phyloP scores from a whole-genome alignment of 2,113 vertebrate genomes.

The Saguinus midas region DNA sequence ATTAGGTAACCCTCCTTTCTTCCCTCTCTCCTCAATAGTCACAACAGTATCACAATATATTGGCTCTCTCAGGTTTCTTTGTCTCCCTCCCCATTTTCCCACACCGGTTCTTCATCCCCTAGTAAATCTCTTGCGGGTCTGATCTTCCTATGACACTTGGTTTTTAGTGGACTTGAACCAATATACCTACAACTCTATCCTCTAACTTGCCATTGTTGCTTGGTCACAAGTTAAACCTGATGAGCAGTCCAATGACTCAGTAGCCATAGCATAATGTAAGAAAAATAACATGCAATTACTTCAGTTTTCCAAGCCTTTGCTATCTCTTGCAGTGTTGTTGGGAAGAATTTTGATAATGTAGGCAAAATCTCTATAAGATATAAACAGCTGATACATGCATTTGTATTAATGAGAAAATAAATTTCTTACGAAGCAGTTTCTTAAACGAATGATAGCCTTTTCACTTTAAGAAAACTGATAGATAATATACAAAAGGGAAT shows the following conservation, averaged over 20 bases:
- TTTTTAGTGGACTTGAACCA: conserved; percentile 22
- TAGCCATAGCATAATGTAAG: not conserved
- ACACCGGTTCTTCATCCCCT: not conserved
- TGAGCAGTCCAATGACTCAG: not conserved
- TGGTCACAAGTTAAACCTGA: not conserved
- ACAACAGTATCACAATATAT: not conserved
- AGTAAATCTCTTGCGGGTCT: not conserved
- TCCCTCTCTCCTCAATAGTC: not conserved
- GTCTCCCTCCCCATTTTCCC: not conserved
- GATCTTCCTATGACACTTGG: not conserved
- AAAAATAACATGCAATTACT: not conserved
- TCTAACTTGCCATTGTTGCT: not conserved
- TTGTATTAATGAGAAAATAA: conserved; percentile 50
- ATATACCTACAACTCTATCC: not conserved
- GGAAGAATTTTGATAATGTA: not conserved
- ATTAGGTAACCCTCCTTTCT: not conserved
- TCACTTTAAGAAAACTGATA: not conserved
- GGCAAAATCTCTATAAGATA: not conserved
- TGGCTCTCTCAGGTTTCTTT: not conserved
- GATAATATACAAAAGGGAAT: not conserved
- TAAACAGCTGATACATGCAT: not conserved
- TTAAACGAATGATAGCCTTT: not conserved
- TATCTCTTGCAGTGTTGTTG: not conserved
- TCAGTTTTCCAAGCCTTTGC: not conserved
- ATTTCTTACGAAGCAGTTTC: conserved; percentile 24